These are phyloP conservation scores for Drosophila chauvacae DNA, from an alignment of 1,140 invertebrate genomes.

Conservation along the genomic window DNA sequence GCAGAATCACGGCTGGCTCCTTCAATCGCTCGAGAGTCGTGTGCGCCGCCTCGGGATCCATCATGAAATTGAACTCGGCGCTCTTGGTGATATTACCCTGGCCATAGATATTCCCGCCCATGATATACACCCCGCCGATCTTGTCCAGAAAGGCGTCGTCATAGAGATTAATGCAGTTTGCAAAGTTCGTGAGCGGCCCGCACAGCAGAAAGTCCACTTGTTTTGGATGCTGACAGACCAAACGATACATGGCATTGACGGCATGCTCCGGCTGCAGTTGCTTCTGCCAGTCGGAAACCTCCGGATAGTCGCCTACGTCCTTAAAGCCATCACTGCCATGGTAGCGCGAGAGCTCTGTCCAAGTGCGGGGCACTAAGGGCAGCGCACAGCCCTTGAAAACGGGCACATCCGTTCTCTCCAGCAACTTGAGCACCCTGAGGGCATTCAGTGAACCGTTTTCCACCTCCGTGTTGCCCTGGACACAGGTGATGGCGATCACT, in stretches of 20 bases:
- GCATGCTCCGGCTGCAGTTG: slow-evolving; percentile 47
- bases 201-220: slow-evolving; percentile 36
- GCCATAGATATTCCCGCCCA: slow-evolving; percentile 90
- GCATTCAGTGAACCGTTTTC: slow-evolving; percentile 87
- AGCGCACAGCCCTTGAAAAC: slow-evolving; percentile 86
- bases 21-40: slow-evolving; percentile 86
- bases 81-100: slow-evolving; percentile 88
- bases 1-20: slow-evolving; percentile 86
- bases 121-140: slow-evolving; percentile 88
- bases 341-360: slow-evolving; percentile 20
- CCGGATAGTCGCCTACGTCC: slow-evolving; percentile 76
- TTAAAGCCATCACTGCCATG: slow-evolving; percentile 88
- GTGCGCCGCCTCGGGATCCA: slow-evolving; percentile 91
- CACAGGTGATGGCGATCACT: slow-evolving; percentile 87
- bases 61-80: slow-evolving; percentile 92
- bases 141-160: slow-evolving; percentile 87
- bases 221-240: slow-evolving; percentile 72
- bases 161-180: slow-evolving; percentile 88
- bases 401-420: slow-evolving; percentile 86
- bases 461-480: slow-evolving; percentile 87
- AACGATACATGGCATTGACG: slow-evolving; percentile 84
- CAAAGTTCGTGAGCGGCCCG: slow-evolving; percentile 91
- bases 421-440: slow-evolving; percentile 85
- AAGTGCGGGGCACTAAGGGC: slow-evolving; percentile 53
- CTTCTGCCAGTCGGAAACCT: slow-evolving; percentile 2